These are phyloP conservation scores for Tetranychus cinnabarinus DNA, from an alignment of 1,140 invertebrate species.

Conservation along the genomic window DNA sequence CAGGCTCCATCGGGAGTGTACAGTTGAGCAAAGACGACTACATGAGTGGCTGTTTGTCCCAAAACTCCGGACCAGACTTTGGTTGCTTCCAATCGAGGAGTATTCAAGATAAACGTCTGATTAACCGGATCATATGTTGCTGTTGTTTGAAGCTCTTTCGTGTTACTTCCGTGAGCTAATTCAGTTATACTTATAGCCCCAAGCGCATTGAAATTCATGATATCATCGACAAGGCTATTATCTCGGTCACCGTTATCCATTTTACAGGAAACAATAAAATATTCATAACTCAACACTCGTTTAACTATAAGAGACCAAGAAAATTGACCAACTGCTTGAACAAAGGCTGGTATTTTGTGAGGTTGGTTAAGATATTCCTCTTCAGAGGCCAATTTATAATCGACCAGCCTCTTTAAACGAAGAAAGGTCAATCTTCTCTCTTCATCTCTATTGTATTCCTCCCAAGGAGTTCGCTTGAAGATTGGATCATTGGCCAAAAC, in stretches of 20 bases:
- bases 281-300: slow-evolving; percentile 23
- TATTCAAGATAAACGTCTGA: slow-evolving; percentile 57
- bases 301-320: slow-evolving; percentile 40
- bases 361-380: slow-evolving; percentile 29
- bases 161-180: slow-evolving; percentile 77
- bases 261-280: slow-evolving; percentile 22
- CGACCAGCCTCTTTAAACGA: slow-evolving; percentile 33
- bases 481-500: slow-evolving; percentile 51
- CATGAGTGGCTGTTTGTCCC: slow-evolving; percentile 62
- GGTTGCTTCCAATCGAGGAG: slow-evolving; percentile 74
- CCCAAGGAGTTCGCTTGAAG: slow-evolving; percentile 33
- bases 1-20: slow-evolving; percentile 46
- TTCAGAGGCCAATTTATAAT: slow-evolving; percentile 34
- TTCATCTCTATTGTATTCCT: slow-evolving; percentile 41
- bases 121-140: slow-evolving; percentile 56
- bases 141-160: slow-evolving; percentile 63
- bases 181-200: slow-evolving; percentile 77
- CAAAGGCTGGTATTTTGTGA: slow-evolving; percentile 19
- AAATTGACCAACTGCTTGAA: slow-evolving; percentile 34
- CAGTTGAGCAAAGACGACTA: slow-evolving; percentile 52
- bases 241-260: slow-evolving; percentile 53
- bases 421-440: slow-evolving; percentile 32
- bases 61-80: slow-evolving; percentile 86
- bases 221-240: slow-evolving; percentile 19
- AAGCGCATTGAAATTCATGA: slow-evolving; percentile 22